Percentiles rank a stretch among this genome's conserved stretches.
phyloP scores from a whole-genome alignment of 2,113 vertebrate genomes.

The Lipophrys pholis region DNA sequence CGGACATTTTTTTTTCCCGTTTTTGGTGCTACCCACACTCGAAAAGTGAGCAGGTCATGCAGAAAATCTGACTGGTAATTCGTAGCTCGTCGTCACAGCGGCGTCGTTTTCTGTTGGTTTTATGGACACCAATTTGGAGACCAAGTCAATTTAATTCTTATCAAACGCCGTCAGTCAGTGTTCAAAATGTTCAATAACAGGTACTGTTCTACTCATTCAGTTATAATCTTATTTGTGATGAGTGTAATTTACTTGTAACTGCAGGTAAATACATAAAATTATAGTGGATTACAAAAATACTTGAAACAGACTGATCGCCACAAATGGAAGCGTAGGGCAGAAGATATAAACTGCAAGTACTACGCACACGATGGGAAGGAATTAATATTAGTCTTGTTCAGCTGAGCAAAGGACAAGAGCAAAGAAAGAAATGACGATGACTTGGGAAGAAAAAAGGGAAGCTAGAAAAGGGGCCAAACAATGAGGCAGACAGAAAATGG shows the following conservation, averaged over 20 bases:
- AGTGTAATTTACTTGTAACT: no score
- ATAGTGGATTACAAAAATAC: neutral
- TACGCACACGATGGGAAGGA: slow-evolving; percentile 1
- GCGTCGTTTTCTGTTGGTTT: neutral
- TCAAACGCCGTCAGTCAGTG: no score
- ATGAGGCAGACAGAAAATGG: neutral
- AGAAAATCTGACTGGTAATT: slow-evolving; percentile 30
- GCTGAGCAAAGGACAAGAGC: slow-evolving; percentile 8
- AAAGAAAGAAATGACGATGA: neutral
- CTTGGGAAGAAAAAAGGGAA: neutral
- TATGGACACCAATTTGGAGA: no score
- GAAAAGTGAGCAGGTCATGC: slow-evolving; percentile 36
- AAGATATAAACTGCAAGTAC: neutral
- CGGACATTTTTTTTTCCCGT: slow-evolving; percentile 47
- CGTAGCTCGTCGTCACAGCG: neutral
- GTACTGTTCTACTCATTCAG: no score
- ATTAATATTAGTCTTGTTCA: neutral
- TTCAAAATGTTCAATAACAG: no score
- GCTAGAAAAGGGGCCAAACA: neutral
- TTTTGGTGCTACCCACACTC: slow-evolving; percentile 45
- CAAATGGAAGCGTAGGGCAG: no score
- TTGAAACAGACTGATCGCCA: no score
- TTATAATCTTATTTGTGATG: no score
- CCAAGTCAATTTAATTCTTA: no score
- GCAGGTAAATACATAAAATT: neutral